Evolutionary conservation across 2,113 vertebrate genomes (phyloP), one percentile per base, ranked within the genome.

Genomic region (Ploceus nigricollis): DNA sequence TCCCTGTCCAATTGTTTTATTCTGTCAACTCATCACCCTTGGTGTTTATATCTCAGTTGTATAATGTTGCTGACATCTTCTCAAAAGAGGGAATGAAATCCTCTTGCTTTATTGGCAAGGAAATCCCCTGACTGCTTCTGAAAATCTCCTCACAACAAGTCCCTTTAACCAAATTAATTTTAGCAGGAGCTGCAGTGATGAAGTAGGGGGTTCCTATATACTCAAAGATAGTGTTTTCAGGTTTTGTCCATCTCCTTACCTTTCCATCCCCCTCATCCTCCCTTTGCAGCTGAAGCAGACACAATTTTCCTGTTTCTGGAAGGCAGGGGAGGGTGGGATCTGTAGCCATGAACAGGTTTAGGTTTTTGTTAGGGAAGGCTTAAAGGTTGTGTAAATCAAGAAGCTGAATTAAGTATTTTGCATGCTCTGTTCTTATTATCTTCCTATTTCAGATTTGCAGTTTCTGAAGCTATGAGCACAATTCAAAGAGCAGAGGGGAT

Each of bases 401-500:
- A 44, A 92, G 58, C n/a, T 64, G 73, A 82, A 45, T 40, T 60
- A 64, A 66, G n/a, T 93, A 28, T 71, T 82, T 86, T 90, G 18
- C 87, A 23, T 90, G 18, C 35, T 86, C 73, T 75, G 15, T 75
- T 76, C 40, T 71, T 82, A 92, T 6, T 72, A 48, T 87, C 54
- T 81, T 58, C 53, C 54, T 82, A 4, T 61, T 96, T 91, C 94
- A 98, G 98, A 70, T 95, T 97, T 92, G 98, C 98, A 18, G 76
- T 97, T 87, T 89, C 93, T 7, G 95, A 98, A 54, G 98, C 99
- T 64, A 97, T 99, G 94, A 95, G 89, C 33, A 94, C 98, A 5
- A 98, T 99, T 58, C 93, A 98, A 90, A 97, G 97, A 96, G 99
- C 98, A 82, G 98, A 98, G 40, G 72, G 70, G 42, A 97, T 99